Evolutionary conservation across 2,888 invertebrate species (phyloP), one percentile per base, ranked within the genome.

Genomic region (Bellardia bayeri): DNA sequence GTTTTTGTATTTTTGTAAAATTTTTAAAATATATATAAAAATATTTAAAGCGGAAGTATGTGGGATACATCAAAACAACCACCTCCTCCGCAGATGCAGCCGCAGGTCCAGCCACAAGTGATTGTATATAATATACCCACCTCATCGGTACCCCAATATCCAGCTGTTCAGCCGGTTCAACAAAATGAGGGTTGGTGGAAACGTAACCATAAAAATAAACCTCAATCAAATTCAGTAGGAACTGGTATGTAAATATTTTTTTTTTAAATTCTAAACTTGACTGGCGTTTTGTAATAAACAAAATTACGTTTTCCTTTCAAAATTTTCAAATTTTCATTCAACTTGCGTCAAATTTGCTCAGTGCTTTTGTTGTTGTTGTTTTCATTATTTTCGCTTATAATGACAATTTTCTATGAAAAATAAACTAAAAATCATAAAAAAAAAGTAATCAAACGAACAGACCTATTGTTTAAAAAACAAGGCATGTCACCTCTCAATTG

Each of bases 211-310:
- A 79, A 78, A 63, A 90, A 90, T 85, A 89, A 89, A 80, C 89
- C 90, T 7, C 89, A 90, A 79, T 89, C 87, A 8, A 89, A 89
- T 54, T 89, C 90, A 7, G 82, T 86, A 2, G 89, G 88, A 63
- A 72, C 90, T 86, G 89, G 90, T 90, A 87, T 68, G 66, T 33
- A 58, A 64, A 23, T 66, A 40, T 64, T 23, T 14, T 8, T 2
- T 30, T 30, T 58, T 45, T 13, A 13, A 45, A 37, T 37, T 37
- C 37, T 3, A 37, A 37, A 5, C 4, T 37, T 37, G 3, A 5
- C 37, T 37, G 37, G 37, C 6, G 37, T 23, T 23, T 23, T 23
- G 23, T 23, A 23, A 23, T 23, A 23, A 23, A 23, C 23, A 23
- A 23, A 23, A 23, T 23, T 23, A 23, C 23, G 23, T 23, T 23